Evolutionary conservation across 2,113 vertebrate species (phyloP).

Genomic region (Glaucidium brasilianum): DNA sequence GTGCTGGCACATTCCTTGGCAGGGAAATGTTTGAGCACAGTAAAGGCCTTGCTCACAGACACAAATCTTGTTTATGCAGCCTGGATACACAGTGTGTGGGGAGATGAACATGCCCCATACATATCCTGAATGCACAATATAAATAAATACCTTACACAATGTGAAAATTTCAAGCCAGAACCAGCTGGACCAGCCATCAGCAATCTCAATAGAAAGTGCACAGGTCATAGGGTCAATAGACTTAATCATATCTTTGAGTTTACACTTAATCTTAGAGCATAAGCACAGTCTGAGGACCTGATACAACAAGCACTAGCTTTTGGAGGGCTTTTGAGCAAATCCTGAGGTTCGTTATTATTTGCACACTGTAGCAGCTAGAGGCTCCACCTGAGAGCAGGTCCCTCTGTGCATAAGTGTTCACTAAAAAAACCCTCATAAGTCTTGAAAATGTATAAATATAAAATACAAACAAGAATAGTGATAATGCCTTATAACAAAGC

Average conservation of each 20-base stretch:
- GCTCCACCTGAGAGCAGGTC: not conserved
- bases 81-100: not conserved
- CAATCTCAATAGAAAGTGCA: not conserved
- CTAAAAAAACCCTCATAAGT: rapidly evolving
- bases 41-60: not conserved
- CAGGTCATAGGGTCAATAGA: not conserved
- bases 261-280: not conserved
- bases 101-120: not conserved
- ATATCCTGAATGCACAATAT: not conserved
- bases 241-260: not conserved
- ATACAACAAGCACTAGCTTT: not conserved
- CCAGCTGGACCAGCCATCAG: not conserved
- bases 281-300: not conserved
- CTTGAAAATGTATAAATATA: not conserved
- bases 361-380: not conserved
- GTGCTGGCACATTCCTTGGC: not conserved
- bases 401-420: not conserved
- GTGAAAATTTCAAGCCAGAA: not conserved
- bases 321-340: not conserved
- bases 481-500: not conserved
- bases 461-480: not conserved
- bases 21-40: not conserved
- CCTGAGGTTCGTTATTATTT: not conserved
- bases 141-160: not conserved
- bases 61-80: not conserved